Evolutionary conservation across 2,888 invertebrate species (phyloP).

Genomic region (Hedychridium roseum): DNA sequence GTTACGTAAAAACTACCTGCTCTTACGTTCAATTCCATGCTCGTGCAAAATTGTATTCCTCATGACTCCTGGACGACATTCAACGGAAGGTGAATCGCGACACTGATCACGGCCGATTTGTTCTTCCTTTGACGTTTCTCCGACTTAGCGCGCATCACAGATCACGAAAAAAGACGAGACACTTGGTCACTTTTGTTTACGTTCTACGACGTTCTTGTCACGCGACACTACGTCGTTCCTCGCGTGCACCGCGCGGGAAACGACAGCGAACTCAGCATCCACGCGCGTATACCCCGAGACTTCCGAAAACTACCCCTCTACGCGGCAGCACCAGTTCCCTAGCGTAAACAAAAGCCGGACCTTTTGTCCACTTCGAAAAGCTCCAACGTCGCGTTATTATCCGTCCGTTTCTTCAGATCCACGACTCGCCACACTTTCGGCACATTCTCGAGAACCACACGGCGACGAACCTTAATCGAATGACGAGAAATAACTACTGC

Average conservation of each 20-base stretch:
- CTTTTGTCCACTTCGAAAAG: too few species aligned
- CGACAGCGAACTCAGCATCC: conserved; percentile 13
- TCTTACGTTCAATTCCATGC: conserved; percentile 2
- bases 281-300: conserved; percentile 13
- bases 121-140: conserved; percentile 10
- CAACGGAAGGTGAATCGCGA: too few species aligned
- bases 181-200: conserved; percentile 3
- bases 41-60: conserved; percentile 13
- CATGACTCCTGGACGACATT: not conserved
- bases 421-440: too few species aligned
- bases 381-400: too few species aligned
- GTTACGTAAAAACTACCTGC: conserved; percentile 17
- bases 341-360: conserved; percentile 18
- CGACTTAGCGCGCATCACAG: conserved; percentile 11
- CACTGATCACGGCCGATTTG: too few species aligned
- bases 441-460: too few species aligned
- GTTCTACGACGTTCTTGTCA: conserved; percentile 7
- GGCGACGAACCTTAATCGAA: not conserved
- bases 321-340: conserved; percentile 5
- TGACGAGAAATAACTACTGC: not conserved
- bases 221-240: conserved; percentile 14
- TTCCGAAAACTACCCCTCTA: conserved; percentile 23
- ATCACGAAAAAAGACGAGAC: too few species aligned
- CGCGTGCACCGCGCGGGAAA: conserved; percentile 31
- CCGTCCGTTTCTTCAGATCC: too few species aligned